phyloP scores from a whole-genome alignment of 2,888 invertebrate genomes.

The Coleophora deauratella region DNA sequence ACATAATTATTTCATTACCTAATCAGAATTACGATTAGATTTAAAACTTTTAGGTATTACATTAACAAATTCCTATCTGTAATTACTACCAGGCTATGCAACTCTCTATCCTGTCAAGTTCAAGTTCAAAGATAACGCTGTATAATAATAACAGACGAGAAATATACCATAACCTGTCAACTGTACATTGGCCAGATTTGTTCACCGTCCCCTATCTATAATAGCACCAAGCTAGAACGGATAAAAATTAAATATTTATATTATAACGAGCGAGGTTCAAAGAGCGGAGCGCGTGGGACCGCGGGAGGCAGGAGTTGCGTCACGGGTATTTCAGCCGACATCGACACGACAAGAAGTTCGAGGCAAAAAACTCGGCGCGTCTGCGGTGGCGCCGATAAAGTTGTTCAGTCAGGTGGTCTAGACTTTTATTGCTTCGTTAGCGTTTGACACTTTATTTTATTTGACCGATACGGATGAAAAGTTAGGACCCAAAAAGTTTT shows the following conservation, averaged over 20 bases:
- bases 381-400: constrained; percentile 58
- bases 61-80: too few relatives aligned
- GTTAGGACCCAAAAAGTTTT: too few relatives aligned
- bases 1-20: too few relatives aligned
- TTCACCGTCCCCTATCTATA: constrained; percentile 27
- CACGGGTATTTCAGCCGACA: constrained; percentile 49
- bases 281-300: constrained; percentile 29
- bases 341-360: constrained; percentile 53
- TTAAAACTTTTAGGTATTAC: too few relatives aligned
- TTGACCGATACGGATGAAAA: too few relatives aligned
- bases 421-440: constrained; percentile 8
- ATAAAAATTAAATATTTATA: constrained; percentile 61
- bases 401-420: constrained; percentile 6
- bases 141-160: neutral
- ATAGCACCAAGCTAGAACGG: constrained; percentile 36
- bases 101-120: too few relatives aligned
- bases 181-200: constrained; percentile 36
- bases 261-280: constrained; percentile 8
- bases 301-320: constrained; percentile 41
- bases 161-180: constrained; percentile 1
- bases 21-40: too few relatives aligned
- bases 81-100: too few relatives aligned
- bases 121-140: too few relatives aligned
- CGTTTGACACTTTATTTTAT: constrained; percentile 35
- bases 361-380: constrained; percentile 46